phyloP scores from a whole-genome alignment of 2,797 vertebrate genomes.

The Pipistrellus pipistrellus region DNA sequence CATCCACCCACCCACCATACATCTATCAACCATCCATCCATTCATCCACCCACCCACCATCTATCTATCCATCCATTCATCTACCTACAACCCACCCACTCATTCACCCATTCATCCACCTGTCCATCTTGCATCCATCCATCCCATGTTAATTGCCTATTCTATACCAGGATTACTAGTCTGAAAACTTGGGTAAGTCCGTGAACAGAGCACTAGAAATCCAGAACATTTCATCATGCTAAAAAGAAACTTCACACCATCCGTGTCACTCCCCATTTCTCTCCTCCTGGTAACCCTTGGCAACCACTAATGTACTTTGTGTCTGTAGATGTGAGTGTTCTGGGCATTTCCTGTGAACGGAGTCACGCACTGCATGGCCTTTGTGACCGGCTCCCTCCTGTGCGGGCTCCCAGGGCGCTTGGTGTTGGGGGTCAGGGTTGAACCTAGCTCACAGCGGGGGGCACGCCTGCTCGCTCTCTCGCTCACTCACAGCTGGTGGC shows the following conservation, averaged over 20 bases:
- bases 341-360: not conserved
- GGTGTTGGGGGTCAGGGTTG: no score
- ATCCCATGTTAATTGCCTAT: not conserved
- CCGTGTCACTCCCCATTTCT: not conserved
- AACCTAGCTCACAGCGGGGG: not conserved
- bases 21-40: rapidly evolving
- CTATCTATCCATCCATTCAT: not conserved
- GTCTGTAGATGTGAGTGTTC: not conserved
- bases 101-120: no score
- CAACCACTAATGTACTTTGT: not conserved
- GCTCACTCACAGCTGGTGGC: not conserved
- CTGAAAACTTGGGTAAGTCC: not conserved
- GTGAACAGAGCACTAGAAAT: not conserved
- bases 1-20: not conserved
- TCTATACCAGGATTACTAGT: not conserved
- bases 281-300: not conserved
- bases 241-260: not conserved
- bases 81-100: not conserved
- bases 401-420: not conserved
- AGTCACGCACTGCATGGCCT: not conserved
- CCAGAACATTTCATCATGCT: not conserved
- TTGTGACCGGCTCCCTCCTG: not conserved
- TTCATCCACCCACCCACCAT: no score
- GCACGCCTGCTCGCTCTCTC: no score
- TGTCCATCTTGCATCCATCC: not conserved